Evolutionary conservation across 2,888 invertebrate species (phyloP), one percentile per base, ranked within the genome.

Genomic region (Steinernema hermaphroditum): DNA sequence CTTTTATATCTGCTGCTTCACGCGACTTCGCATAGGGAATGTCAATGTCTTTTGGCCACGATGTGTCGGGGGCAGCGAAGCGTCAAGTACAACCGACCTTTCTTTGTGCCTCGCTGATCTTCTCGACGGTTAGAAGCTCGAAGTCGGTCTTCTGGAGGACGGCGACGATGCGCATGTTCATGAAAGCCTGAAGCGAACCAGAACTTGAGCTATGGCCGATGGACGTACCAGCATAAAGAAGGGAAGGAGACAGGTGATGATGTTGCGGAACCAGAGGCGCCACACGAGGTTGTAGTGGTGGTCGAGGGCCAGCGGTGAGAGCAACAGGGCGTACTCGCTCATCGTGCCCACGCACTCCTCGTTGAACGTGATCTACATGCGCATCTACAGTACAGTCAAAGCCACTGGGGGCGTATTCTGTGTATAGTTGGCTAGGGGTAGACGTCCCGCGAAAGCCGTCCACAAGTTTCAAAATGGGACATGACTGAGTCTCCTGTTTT

Each of bases 241-340:
- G 22, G 84, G 84, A 14, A 82, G 69, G 9, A 83, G 74, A 24
- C 82, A 80, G 12, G 84, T 84, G 74, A 84, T 72, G 24, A 83
- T 73, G 14, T 57, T 57, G 19, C 75, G 57, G 62, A 76, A 80
- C 41, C 79, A 76, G 16, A 78, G 24, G 49, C 80, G 32, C 80
- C 80, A 80, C 16, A 79, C 24, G 14, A 79, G 62, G 57, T 80
- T 76, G 73, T 80, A 81, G n/a, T 76, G 68, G 41, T 77, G 71
- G 50, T 82, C 72, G 37, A 62, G 16, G 1, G 83, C 81, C 29
- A 85, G 41, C 2, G 62, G 29, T 2, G 83, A 81, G 8, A 79
- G 62, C 9, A 62, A 73, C 6, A 85, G 54, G 50, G 57, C 71
- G 70, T 78, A 83, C 73, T 85, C 84, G 34, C 68, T 68, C 83